Conservation (phyloP, 2,888 invertebrate species). For the Orthonychiurus folsomi region DNA sequence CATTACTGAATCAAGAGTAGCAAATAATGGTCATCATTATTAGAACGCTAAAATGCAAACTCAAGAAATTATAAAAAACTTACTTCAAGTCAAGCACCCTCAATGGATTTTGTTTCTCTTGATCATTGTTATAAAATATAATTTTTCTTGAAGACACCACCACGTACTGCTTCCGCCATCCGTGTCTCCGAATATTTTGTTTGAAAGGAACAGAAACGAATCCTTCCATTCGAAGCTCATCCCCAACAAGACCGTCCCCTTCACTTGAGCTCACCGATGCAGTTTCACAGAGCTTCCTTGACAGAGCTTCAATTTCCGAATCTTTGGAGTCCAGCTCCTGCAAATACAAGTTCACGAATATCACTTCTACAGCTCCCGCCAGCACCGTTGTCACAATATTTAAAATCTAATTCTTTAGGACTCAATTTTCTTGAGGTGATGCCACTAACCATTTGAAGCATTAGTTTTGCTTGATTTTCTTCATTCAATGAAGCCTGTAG, state of each 20-base stretch:
- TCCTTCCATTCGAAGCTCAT: constrained; percentile 77
- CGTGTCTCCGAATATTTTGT: constrained; percentile 87
- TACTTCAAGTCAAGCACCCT: constrained; percentile 92
- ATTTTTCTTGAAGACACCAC: constrained; percentile 95
- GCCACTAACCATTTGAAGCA: constrained; percentile 89
- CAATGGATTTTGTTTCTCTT: constrained; percentile 85
- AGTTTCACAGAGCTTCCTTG: constrained; percentile 35
- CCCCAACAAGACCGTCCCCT: constrained; percentile 46
- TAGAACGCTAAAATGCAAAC: background rate
- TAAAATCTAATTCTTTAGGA: too few relatives aligned
- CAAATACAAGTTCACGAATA: too few relatives aligned
- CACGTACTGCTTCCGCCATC: constrained; percentile 95
- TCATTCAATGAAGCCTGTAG: constrained; percentile 71
- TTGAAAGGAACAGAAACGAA: constrained; percentile 93
- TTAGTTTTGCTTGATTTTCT: constrained; percentile 65
- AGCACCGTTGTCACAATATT: too few relatives aligned
- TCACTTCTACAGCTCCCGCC: too few relatives aligned
- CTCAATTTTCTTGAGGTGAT: too few relatives aligned
- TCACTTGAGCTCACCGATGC: constrained; percentile 39
- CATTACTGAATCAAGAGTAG: constrained; percentile 20
- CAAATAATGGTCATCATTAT: constrained; percentile 21
- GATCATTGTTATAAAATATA: constrained; percentile 91
- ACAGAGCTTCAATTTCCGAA: constrained; percentile 83
- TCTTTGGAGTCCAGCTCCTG: constrained; percentile 96
- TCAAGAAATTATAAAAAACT: constrained; percentile 41